Conservation (phyloP, 2,888 invertebrate genomes). For the Adineta ricciae region DNA sequence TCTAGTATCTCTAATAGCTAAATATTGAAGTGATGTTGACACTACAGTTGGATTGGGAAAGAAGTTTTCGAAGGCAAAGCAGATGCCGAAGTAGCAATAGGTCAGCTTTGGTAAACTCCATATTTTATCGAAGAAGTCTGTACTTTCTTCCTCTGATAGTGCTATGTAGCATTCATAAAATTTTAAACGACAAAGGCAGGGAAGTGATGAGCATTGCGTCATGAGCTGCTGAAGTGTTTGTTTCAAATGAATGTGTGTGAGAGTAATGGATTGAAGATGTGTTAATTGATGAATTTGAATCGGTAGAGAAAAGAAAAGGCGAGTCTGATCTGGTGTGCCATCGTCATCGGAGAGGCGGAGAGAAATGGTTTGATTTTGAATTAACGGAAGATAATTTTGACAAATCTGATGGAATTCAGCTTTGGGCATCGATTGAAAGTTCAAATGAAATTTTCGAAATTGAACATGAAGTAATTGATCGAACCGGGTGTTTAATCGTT, state of each 20-base stretch:
- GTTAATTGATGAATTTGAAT: background rate
- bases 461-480: background rate
- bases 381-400: background rate
- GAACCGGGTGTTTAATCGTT: background rate
- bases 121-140: background rate
- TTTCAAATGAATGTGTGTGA: background rate
- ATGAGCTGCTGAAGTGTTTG: background rate
- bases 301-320: background rate
- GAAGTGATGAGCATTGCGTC: background rate
- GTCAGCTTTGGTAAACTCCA: background rate
- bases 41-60: background rate
- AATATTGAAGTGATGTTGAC: background rate
- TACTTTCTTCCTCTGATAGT: too few species aligned
- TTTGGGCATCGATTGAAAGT: background rate
- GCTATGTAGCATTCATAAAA: background rate
- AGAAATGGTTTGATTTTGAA: background rate
- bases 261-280: background rate
- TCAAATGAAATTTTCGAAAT: background rate
- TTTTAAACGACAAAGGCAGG: background rate
- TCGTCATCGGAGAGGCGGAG: background rate
- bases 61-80: too few species aligned
- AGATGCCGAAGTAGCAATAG: background rate
- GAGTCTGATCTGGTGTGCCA: background rate
- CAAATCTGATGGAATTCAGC: background rate
- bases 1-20: background rate